A percentile compares a stretch with the other conserved stretches of the same genome.
Conservation (phyloP, 2,113 vertebrate genomes). For the Pheucticus melanocephalus region DNA sequence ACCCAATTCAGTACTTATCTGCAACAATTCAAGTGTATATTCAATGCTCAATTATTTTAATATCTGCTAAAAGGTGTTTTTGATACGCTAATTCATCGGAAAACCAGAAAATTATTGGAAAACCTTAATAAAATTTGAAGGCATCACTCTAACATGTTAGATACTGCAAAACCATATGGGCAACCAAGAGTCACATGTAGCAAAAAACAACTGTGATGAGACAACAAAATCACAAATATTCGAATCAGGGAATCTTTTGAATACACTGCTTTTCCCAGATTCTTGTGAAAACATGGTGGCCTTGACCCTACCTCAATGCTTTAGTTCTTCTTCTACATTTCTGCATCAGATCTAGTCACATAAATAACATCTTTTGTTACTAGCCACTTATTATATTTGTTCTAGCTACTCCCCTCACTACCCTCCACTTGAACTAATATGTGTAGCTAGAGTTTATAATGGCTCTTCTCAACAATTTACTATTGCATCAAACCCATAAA, state of each 20-base stretch:
- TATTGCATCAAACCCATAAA: not conserved
- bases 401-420: not conserved
- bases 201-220: not conserved
- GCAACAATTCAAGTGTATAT: constrained; percentile 3
- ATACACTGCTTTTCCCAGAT: not conserved
- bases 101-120: constrained; percentile 41
- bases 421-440: not conserved
- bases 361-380: constrained; percentile 11
- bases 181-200: not conserved
- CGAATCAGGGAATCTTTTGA: not conserved
- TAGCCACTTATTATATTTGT: constrained; percentile 20
- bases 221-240: constrained; percentile 10
- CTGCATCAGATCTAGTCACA: not conserved
- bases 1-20: not conserved
- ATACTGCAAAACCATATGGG: not conserved
- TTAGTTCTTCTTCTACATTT: constrained; percentile 3
- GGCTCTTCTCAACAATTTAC: not conserved
- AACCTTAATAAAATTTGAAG: constrained; percentile 55
- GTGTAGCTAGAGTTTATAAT: not conserved
- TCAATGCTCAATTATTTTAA: constrained; percentile 26
- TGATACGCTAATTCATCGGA: constrained; percentile 24
- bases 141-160: not conserved
- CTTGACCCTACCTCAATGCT: constrained; percentile 17
- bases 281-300: constrained; percentile 5
- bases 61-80: constrained; percentile 27